These are phyloP conservation scores for Stegana nigrithorax DNA, from an alignment of 2,888 invertebrate genomes.

Conservation along the genomic window DNA sequence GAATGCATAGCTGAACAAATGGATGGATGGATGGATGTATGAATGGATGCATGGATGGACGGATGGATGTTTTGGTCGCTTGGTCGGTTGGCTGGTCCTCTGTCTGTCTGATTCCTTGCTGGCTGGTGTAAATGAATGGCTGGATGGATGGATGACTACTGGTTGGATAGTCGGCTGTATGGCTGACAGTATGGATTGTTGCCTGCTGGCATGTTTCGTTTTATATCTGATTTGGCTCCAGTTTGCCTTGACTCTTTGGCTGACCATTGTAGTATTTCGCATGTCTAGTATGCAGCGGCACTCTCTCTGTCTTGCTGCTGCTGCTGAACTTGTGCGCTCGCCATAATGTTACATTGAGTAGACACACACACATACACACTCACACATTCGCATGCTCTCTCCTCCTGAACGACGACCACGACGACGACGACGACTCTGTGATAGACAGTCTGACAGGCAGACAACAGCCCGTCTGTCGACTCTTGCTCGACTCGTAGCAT, in stretches of 20 bases:
- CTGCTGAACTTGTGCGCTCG: constrained; percentile 31
- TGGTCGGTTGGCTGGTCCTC: background rate
- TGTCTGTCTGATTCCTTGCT: background rate
- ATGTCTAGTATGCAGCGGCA: too few species aligned
- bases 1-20: constrained; percentile 36
- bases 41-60: constrained; percentile 43
- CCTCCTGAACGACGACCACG: too few species aligned
- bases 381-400: constrained; percentile 9
- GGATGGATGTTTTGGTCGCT: constrained; percentile 32
- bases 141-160: too few species aligned
- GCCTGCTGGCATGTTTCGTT: constrained; percentile 30
- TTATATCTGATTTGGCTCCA: background rate
- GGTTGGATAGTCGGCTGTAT: background rate
- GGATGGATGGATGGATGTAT: constrained; percentile 29
- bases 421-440: constrained; percentile 1
- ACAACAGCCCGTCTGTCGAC: constrained; percentile 2
- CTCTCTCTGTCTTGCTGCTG: constrained; percentile 20
- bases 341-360: constrained; percentile 38
- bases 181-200: constrained; percentile 14
- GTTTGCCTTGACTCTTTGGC: constrained; percentile 1
- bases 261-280: too few species aligned
- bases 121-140: too few species aligned
- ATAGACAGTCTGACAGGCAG: constrained; percentile 11
- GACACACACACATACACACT: constrained; percentile 23
- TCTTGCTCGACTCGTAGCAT: constrained; percentile 31